Evolutionary conservation across 2,888 invertebrate genomes (phyloP), one percentile per base, ranked within the genome.

Genomic region (Elmis aenea): DNA sequence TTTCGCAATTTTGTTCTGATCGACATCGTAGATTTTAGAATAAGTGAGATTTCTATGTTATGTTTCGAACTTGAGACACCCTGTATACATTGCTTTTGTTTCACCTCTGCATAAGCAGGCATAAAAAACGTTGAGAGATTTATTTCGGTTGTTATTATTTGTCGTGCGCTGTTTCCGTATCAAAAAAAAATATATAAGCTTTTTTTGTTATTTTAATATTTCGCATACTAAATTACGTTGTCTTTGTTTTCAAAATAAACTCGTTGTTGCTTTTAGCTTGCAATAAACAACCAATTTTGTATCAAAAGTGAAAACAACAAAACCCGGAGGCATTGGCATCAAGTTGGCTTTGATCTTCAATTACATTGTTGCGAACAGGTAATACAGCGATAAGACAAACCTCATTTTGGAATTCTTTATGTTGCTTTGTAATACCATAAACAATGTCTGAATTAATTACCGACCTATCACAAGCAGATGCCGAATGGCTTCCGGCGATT

Each of bases 391-490:
- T 28, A 29, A 32, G 25, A 28, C 27, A 21, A 21, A 30, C 42
- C 42, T 35, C 34, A 31, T 31, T 35, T 38, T 34, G 25, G 26
- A 35, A 42, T 42, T 42, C 38, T 42, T 42, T 35, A 23, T 18
- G 24, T 33, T 26, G 39, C 44, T 44, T 44, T 44, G 44, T 44
- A 33, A 40, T n/a, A n/a, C n/a, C n/a, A n/a, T 40, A 40, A 44
- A 44, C 44, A 44, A 36, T 37, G 33, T 34, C 40, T 40, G 37
- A 44, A 36, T 44, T 44, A 44, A 40, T 44, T 44, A 40, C 26
- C 20, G 28, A 28, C 40, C 39, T 35, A 44, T 44, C 40, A 44
- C 32, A 32, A 40, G 36, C 44, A 44, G 44, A 38, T 40, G 44
- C 33, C 27, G 26, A n/a, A n/a, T 10, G 24, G 36, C 44, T 37